These are phyloP conservation scores for Crenuchus spilurus DNA, from an alignment of 2,797 vertebrate species.

Conservation along the genomic window DNA sequence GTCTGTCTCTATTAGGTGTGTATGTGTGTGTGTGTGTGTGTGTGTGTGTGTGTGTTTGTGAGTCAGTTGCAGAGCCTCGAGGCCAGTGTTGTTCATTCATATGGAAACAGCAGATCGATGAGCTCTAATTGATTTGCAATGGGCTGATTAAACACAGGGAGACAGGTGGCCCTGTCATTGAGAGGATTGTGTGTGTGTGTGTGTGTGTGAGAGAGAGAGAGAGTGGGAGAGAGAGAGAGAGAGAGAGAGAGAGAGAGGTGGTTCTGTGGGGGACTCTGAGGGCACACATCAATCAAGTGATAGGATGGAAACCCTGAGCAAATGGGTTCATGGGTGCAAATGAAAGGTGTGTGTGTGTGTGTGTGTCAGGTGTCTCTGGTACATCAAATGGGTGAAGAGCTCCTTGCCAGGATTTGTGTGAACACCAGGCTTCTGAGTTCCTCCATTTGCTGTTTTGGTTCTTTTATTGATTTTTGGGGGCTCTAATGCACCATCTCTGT, in stretches of 20 bases:
- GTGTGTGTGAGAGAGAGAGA: slow-evolving; percentile 1
- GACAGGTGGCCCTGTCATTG: slow-evolving; percentile 45
- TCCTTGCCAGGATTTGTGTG: background rate
- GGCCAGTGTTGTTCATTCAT: slow-evolving; percentile 52
- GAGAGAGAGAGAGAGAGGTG: slow-evolving; percentile 20
- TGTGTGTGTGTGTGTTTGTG: slow-evolving; percentile 34
- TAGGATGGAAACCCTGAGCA: slow-evolving; percentile 23
- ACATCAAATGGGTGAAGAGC: background rate
- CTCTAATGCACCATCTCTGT: background rate
- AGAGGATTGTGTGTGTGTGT: slow-evolving; percentile 43
- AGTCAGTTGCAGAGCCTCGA: slow-evolving; percentile 17
- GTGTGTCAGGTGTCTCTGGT: background rate
- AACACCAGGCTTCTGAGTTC: background rate
- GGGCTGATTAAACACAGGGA: slow-evolving; percentile 46
- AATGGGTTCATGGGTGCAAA: slow-evolving; percentile 18
- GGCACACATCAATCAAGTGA: slow-evolving; percentile 29
- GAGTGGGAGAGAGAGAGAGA: background rate
- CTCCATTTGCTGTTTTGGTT: slow-evolving; percentile 1
- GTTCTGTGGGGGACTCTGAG: slow-evolving; percentile 26
- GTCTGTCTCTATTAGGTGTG: background rate
- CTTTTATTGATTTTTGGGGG: slow-evolving; percentile 21
- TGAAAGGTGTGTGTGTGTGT: slow-evolving; percentile 32
- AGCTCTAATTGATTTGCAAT: slow-evolving; percentile 61
- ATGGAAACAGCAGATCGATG: slow-evolving; percentile 49
- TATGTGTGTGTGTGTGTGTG: slow-evolving; percentile 20